Conservation (phyloP, 2,113 vertebrate genomes). For the Greenwoodochromis staneri region DNA sequence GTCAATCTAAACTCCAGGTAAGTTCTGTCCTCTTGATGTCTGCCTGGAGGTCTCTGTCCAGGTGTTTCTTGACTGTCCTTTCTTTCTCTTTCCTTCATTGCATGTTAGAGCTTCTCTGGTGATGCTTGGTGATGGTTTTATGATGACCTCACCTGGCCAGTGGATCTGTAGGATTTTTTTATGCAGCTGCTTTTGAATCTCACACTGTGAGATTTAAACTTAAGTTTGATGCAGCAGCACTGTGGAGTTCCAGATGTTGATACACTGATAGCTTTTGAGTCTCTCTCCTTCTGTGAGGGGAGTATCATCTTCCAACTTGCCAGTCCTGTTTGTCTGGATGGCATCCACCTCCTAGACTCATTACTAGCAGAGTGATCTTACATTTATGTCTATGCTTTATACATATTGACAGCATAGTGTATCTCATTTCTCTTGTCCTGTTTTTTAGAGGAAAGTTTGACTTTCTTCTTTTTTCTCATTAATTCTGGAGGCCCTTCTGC, state of each 20-base stretch:
- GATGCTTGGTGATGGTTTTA: neutral
- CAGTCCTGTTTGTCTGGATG: fast-evolving
- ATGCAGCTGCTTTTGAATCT: neutral
- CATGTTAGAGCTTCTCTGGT: neutral
- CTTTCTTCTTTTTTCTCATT: neutral
- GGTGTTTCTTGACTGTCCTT: neutral
- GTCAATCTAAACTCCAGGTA: neutral
- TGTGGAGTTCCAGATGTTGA: neutral
- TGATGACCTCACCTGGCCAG: neutral
- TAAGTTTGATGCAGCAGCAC: no score
- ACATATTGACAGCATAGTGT: neutral
- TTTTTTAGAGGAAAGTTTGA: neutral
- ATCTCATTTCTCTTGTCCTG: neutral
- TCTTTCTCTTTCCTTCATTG: neutral
- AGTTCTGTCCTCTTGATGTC: neutral
- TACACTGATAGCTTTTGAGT: neutral
- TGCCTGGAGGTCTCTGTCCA: neutral
- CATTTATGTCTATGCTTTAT: neutral
- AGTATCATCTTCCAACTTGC: neutral
- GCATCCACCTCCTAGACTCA: neutral
- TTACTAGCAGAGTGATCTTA: neutral
- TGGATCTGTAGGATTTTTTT: neutral
- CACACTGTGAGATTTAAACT: neutral
- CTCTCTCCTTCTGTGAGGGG: neutral
- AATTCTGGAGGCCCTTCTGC: neutral